Base-by-base conservation (phyloP, 1,140 invertebrate genomes). In the Hypothenemus hampei region DNA sequence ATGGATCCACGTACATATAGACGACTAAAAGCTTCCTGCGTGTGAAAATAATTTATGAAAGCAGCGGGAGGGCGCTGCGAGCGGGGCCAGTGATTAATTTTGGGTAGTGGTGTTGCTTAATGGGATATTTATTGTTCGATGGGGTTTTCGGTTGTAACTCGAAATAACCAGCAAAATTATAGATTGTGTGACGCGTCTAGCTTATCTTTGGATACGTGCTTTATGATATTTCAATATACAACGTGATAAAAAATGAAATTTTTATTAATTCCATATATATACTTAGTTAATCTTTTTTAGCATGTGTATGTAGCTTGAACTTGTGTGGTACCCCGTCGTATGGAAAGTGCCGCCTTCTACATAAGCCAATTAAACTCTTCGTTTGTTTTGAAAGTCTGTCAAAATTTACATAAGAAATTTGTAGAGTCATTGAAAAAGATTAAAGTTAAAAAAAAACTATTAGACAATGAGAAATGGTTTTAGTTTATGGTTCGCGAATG, bases 41-140 rank as follows among this genome's bases (percentile, higher is more conserved):
- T 49, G 54, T 57, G 54, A 57, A 57, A 57, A 57, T 57, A 57
- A 57, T 57, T 57, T 57, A 57, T 57, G 45, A 57, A 57, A 57
- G 31, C 54, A 49, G 54, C 54, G 40, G 52, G 52, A 53, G 52
- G 43, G 52, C 52, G 41, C 43, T 26, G 44, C 52, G 36, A 54
- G 52, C 52, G 54, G 54, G 54, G 45, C 36, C 54, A 57, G 54
- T 57, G 45, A 57, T 57, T 57, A 57, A 57, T 57, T 46, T 54
- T 54, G 44, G n/a, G 52, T 54, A 54, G 52, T 47, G 41, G 43
- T 46, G 52, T 54, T 46, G 33, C 40, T 54, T 54, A 54, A 54
- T 54, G 52, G 52, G 41, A 46, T 54, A 45, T 54, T 54, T 54
- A 54, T 54, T 54, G 43, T 54, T 52, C 44, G 36, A 52, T 44